These are phyloP conservation scores for Smutsia gigantea DNA, from an alignment of 2,797 vertebrate genomes.

Conservation along the genomic window DNA sequence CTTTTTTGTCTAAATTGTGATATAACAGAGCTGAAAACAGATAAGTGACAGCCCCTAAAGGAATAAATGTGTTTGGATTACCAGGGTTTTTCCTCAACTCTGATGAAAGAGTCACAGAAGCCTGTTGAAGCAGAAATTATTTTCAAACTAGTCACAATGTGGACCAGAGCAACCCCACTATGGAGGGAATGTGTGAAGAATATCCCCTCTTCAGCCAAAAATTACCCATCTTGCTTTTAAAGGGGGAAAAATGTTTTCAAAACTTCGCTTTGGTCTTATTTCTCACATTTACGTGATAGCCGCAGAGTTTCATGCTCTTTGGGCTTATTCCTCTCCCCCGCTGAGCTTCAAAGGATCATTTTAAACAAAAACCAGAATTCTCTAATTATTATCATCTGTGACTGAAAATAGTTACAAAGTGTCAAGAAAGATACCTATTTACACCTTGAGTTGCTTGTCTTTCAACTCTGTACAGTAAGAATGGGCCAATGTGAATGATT, in stretches of 20 bases:
- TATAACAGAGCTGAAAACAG: not conserved
- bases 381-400: not conserved
- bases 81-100: not conserved
- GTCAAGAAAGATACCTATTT: not conserved
- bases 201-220: not conserved
- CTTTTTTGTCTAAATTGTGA: not conserved
- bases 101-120: not conserved
- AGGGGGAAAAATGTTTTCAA: not conserved
- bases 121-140: not conserved
- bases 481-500: not conserved
- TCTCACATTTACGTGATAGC: not conserved
- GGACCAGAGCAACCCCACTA: not conserved
- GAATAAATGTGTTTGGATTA: not conserved
- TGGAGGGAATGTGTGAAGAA: not conserved
- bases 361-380: conserved; percentile 31
- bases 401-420: not conserved
- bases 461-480: not conserved
- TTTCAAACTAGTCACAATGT: not conserved
- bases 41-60: not conserved
- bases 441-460: not conserved
- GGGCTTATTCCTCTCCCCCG: not conserved
- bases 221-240: not conserved
- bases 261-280: not conserved
- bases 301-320: not conserved
- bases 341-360: not conserved